Conservation (phyloP, 2,797 vertebrate genomes). For the Galagoides demidoff region DNA sequence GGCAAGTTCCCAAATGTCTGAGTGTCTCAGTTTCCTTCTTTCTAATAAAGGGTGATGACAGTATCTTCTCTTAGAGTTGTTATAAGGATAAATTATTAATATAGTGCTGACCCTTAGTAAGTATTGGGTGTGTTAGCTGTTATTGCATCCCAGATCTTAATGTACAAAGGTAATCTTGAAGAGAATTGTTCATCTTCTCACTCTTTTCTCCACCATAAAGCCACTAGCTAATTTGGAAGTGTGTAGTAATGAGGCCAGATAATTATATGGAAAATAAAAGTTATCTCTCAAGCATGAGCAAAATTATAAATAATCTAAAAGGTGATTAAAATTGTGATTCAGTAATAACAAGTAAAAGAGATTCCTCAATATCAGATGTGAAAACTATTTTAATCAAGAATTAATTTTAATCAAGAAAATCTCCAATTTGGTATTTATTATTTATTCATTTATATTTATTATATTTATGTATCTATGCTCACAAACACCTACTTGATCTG, state of each 20-base stretch:
- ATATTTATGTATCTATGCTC: background rate
- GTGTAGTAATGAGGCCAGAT: background rate
- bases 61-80: background rate
- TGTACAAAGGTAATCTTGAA: background rate
- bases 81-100: background rate
- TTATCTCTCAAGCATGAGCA: background rate
- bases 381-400: background rate
- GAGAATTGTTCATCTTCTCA: background rate
- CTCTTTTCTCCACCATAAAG: background rate
- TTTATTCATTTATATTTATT: conserved; percentile 31
- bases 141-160: background rate
- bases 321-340: conserved; percentile 23
- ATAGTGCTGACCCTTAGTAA: background rate
- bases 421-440: background rate
- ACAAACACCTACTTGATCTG: background rate
- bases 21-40: background rate
- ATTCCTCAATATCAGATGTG: background rate
- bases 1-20: background rate
- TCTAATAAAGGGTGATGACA: background rate
- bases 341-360: background rate
- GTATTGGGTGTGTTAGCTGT: background rate
- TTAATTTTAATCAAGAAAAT: conserved; percentile 36
- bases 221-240: background rate
- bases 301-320: background rate
- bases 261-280: background rate